Conservation (phyloP, 2,113 vertebrate genomes). For the Gadus macrocephalus region DNA sequence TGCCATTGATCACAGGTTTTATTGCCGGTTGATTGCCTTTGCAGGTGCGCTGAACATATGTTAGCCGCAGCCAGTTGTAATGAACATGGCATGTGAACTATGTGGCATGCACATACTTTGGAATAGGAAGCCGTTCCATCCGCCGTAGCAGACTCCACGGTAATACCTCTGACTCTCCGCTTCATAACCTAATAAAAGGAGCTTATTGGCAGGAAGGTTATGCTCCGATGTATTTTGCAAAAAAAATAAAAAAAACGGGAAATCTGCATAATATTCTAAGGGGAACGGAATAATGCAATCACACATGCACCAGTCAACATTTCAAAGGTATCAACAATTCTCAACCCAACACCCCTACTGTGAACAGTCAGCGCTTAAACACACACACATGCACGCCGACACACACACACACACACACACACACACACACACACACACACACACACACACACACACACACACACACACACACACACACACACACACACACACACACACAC, state of each 20-base stretch:
- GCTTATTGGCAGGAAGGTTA: too few relatives aligned
- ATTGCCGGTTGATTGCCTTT: not conserved
- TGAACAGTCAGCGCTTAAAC: not conserved
- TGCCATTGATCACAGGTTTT: not conserved
- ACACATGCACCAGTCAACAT: constrained; percentile 46
- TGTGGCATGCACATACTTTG: too few relatives aligned
- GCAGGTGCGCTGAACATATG: constrained; percentile 35
- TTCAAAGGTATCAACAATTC: constrained; percentile 32
- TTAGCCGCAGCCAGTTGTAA: too few relatives aligned
- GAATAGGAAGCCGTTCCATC: too few relatives aligned
- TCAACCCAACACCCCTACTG: constrained; percentile 10
- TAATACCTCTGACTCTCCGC: too few relatives aligned
- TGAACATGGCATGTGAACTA: too few relatives aligned
- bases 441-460: not conserved
- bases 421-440: not conserved
- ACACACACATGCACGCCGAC: not conserved
- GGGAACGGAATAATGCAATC: constrained; percentile 45
- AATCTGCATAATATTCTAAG: constrained; percentile 43
- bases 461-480: constrained; percentile 1
- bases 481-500: constrained; percentile 10
- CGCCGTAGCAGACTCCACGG: too few relatives aligned
- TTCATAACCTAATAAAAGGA: too few relatives aligned
- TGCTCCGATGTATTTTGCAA: not conserved
- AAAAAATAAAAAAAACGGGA: not conserved
- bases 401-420: constrained; percentile 10